These are phyloP conservation scores for Colinus virginianus DNA, from an alignment of 2,113 vertebrate genomes.

Conservation along the genomic window DNA sequence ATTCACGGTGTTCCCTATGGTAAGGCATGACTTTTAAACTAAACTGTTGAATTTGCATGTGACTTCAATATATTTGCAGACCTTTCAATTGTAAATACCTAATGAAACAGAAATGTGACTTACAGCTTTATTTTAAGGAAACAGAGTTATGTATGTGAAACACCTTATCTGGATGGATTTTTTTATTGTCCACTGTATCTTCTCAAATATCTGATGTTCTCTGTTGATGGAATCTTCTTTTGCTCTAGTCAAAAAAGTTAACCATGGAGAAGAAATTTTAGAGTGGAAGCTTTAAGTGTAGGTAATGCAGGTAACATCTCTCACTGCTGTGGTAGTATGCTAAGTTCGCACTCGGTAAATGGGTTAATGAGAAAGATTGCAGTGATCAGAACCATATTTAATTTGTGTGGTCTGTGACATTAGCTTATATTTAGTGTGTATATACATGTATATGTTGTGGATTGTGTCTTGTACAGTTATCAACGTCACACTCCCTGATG, in stretches of 20 bases:
- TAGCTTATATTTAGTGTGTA: neutral
- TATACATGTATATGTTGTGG: neutral
- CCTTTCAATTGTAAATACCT: neutral
- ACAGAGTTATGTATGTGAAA: neutral
- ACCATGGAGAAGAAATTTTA: neutral
- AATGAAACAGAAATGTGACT: neutral
- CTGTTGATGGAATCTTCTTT: neutral
- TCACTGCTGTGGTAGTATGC: neutral
- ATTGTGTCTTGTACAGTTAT: conserved; percentile 83
- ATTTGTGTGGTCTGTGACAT: neutral
- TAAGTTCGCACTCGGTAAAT: neutral
- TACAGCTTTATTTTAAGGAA: neutral
- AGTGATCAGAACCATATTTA: neutral
- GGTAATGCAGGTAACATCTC: neutral
- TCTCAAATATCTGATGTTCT: neutral
- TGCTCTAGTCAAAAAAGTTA: neutral
- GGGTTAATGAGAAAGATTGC: neutral
- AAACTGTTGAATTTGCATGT: neutral
- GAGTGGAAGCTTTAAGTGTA: neutral
- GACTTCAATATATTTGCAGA: neutral
- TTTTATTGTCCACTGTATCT: accelerated
- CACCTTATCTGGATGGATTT: neutral
- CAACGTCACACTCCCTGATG: conserved; percentile 97
- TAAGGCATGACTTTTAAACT: conserved; percentile 60
- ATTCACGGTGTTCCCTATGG: conserved; percentile 94